These are phyloP conservation scores for Spatula versicolor DNA, from an alignment of 2,797 vertebrate genomes.

Conservation along the genomic window DNA sequence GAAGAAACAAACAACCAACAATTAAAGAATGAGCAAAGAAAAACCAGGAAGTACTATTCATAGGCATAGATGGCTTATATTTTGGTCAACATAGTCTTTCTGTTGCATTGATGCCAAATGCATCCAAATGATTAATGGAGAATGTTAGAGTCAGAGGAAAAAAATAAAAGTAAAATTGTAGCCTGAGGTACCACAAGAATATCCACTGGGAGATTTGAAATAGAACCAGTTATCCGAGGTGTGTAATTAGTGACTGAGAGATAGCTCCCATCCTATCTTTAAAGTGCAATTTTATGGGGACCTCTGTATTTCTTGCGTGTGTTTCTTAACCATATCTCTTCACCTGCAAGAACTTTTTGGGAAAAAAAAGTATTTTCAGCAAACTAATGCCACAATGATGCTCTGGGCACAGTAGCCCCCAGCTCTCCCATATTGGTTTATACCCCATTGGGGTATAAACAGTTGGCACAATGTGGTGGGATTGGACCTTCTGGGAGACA, in stretches of 20 bases:
- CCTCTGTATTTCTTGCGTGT: background rate
- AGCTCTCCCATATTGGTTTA: background rate
- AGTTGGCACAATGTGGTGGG: accelerated
- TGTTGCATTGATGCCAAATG: background rate
- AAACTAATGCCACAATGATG: accelerated
- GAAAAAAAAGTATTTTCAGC: background rate
- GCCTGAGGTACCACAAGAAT: background rate
- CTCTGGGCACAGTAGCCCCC: accelerated
- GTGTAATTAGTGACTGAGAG: background rate
- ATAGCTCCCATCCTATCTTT: background rate
- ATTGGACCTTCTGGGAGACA: background rate
- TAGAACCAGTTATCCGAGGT: background rate
- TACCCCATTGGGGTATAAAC: background rate
- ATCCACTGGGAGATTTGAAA: background rate
- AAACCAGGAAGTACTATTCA: background rate
- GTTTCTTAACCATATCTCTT: background rate
- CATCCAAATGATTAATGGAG: background rate
- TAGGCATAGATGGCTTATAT: background rate
- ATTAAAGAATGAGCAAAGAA: background rate
- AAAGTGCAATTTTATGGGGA: background rate
- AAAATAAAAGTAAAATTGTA: background rate
- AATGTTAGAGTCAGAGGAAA: background rate
- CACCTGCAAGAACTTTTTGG: background rate
- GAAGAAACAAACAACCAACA: background rate
- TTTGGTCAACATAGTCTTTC: background rate